Conservation (phyloP, 2,888 invertebrate genomes). For the Lobophora halterata region DNA sequence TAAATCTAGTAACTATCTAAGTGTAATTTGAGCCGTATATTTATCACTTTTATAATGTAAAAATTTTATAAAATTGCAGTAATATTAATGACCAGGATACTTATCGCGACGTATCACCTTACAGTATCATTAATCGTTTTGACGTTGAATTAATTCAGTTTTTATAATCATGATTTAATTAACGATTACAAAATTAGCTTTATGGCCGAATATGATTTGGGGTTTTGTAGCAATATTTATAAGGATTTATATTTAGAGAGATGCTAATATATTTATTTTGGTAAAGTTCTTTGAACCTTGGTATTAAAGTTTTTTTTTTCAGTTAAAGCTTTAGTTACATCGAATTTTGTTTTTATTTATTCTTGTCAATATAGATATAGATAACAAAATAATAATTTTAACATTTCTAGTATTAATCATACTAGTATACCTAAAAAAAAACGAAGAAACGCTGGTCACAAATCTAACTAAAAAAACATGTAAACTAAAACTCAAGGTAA, state of each 20-base stretch:
- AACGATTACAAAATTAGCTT: slow-evolving; percentile 17
- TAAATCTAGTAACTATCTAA: background rate
- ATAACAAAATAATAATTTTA: no score
- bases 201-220: slow-evolving; percentile 26
- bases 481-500: no score
- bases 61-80: slow-evolving; percentile 26
- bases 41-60: slow-evolving; percentile 13
- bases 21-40: slow-evolving; percentile 5
- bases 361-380: no score
- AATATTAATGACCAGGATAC: slow-evolving; percentile 25
- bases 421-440: no score
- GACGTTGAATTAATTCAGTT: slow-evolving; percentile 34
- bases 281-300: no score
- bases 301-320: no score
- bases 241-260: background rate
- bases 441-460: no score
- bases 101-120: slow-evolving; percentile 31
- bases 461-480: no score
- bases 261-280: no score
- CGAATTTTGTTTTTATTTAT: no score
- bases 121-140: slow-evolving; percentile 37
- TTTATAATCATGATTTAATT: slow-evolving; percentile 29
- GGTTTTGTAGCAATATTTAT: slow-evolving; percentile 10
- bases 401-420: no score
- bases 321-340: no score